Evolutionary conservation across 2,888 invertebrate genomes (phyloP).

Genomic region (Lasioglossum marginatum): DNA sequence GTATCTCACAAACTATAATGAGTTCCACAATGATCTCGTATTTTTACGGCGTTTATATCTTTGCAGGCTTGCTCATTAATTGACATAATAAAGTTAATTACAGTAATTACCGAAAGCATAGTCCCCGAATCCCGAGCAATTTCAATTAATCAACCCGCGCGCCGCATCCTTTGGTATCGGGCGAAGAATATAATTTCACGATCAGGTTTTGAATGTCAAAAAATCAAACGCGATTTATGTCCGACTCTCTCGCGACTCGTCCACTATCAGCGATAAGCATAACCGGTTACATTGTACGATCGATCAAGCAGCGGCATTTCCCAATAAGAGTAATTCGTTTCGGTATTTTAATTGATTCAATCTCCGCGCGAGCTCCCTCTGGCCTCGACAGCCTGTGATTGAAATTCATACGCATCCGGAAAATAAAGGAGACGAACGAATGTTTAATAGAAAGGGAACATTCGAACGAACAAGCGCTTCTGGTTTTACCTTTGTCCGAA

Average conservation of each 20-base stretch:
- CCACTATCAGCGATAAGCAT: constrained; percentile 36
- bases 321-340: constrained; percentile 35
- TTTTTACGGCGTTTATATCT: neutral
- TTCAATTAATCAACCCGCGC: neutral
- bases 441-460: constrained; percentile 16
- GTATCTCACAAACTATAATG: no score
- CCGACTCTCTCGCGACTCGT: constrained; percentile 11
- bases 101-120: neutral
- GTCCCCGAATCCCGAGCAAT: neutral
- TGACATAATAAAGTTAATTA: neutral
- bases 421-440: constrained; percentile 19
- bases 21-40: neutral
- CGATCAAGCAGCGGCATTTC: constrained; percentile 23
- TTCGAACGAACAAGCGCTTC: neutral
- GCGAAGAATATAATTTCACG: neutral
- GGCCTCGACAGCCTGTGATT: constrained; percentile 28
- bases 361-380: constrained; percentile 20
- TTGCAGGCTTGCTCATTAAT: neutral
- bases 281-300: constrained; percentile 39
- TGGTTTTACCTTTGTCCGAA: neutral
- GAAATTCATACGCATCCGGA: constrained; percentile 45
- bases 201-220: constrained; percentile 10
- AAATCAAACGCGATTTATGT: constrained; percentile 12
- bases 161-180: neutral
- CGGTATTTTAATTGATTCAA: constrained; percentile 47